Evolutionary conservation across 2,797 vertebrate genomes (phyloP), one percentile per base, ranked within the genome.

Genomic region (Myioborus miniatus): DNA sequence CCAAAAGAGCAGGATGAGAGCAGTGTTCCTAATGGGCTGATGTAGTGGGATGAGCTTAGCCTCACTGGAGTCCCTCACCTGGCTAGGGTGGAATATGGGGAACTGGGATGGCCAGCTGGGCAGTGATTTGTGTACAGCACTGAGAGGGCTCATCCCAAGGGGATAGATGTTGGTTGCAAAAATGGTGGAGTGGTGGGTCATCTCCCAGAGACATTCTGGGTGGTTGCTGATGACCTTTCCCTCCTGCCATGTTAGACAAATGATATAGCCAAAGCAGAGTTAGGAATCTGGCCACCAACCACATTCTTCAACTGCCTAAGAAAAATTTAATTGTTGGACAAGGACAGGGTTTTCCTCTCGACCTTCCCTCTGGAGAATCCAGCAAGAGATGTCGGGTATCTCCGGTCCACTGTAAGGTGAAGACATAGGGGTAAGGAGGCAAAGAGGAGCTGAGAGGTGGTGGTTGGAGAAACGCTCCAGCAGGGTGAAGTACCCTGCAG

Each of bases 331-430:
- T 6, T 13, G 44, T 15, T 59, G 34, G 26, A 37, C 4, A 7
- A 39, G n/a, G 53, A 9, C 3, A 4, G 22, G 21, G 3, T 13
- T 56, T 83, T 58, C 14, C 22, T 47, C 34, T 23, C 64, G 27
- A 39, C 24, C 17, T 68, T 87, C 12, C 18, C n/a, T 56, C 15
- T 29, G 50, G 14, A 30, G 37, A 67, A 46, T 46, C 43, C 11
- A 10, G 67, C 27, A 27, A 14, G 63, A 44, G 11, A 9, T n/a
- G 10, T 8, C 1, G 5, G 17, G 3, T 53, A 7, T 47, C 36
- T 55, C n/a, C 17, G n/a, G 58, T 29, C 7, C 0, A 0, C 52
- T 30, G 1, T 16, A 6, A 34, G 13, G 56, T 8, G 56, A 69
- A 37, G 27, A 26, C 8, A 1, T 0, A 3, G 21, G 47, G 37